phyloP scores from a whole-genome alignment of 2,888 invertebrate genomes.

The Hypomecis punctinalis region DNA sequence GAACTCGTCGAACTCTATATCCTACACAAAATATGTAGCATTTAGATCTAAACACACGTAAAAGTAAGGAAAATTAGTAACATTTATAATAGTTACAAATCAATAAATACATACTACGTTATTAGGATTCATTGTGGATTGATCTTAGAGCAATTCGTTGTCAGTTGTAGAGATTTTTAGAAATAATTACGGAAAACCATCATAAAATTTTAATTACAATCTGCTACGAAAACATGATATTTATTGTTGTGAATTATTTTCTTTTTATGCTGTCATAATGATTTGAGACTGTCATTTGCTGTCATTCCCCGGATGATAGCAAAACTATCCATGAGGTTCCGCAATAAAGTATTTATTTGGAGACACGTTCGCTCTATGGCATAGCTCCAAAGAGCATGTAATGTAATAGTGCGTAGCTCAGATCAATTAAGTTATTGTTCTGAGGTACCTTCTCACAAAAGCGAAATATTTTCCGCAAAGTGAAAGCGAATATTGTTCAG shows the following conservation, averaged over 20 bases:
- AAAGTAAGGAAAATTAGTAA: too few relatives aligned
- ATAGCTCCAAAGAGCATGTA: too few relatives aligned
- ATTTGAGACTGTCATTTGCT: not conserved
- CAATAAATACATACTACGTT: slow-evolving; percentile 3
- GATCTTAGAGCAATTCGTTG: not conserved
- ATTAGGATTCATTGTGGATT: slow-evolving; percentile 8
- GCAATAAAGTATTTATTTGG: too few relatives aligned
- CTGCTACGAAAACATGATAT: slow-evolving; percentile 3
- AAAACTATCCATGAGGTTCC: too few relatives aligned
- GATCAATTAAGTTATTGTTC: too few relatives aligned
- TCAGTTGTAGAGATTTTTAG: not conserved
- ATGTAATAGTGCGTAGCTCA: too few relatives aligned
- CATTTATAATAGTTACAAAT: not conserved
- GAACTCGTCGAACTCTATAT: slow-evolving; percentile 67
- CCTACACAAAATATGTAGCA: slow-evolving; percentile 46
- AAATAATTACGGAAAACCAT: slow-evolving; percentile 7
- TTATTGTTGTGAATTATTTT: not conserved
- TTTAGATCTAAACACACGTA: too few relatives aligned
- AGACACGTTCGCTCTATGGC: too few relatives aligned
- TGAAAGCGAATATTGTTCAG: too few relatives aligned
- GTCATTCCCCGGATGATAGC: too few relatives aligned
- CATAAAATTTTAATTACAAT: not conserved
- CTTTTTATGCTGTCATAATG: not conserved
- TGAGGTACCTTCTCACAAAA: too few relatives aligned
- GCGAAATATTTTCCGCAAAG: too few relatives aligned